phyloP scores from a whole-genome alignment of 2,113 vertebrate species.

The Crotophaga sulcirostris region DNA sequence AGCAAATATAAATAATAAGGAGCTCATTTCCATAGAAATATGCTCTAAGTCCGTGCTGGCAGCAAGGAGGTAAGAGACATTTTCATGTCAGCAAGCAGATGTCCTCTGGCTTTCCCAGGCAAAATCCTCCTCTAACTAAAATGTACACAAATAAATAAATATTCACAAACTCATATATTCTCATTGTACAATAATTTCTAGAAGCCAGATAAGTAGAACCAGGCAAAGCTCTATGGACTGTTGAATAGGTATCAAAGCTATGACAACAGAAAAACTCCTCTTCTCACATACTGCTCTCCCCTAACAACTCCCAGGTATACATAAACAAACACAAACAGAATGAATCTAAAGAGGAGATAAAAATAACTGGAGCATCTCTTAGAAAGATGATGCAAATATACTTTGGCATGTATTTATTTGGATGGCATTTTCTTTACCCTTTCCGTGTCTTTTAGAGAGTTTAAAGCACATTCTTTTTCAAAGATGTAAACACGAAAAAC shows the following conservation, averaged over 20 bases:
- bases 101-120: background rate
- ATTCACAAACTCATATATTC: background rate
- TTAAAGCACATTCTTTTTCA: background rate
- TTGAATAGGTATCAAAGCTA: background rate
- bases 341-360: background rate
- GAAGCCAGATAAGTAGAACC: background rate
- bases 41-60: background rate
- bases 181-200: background rate
- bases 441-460: background rate
- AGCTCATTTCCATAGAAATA: constrained; percentile 57
- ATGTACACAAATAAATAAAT: background rate
- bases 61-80: background rate
- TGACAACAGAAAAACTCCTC: background rate
- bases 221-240: background rate
- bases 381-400: constrained; percentile 30
- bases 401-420: constrained; percentile 31
- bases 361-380: constrained; percentile 3
- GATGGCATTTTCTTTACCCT: constrained; percentile 11
- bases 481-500: constrained; percentile 4
- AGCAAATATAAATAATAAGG: constrained; percentile 17
- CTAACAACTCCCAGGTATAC: background rate
- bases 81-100: background rate
- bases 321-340: background rate
- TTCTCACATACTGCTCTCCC: background rate
- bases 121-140: constrained; percentile 25